Conservation (phyloP, 2,888 invertebrate genomes). For the Agriopis leucophaearia region DNA sequence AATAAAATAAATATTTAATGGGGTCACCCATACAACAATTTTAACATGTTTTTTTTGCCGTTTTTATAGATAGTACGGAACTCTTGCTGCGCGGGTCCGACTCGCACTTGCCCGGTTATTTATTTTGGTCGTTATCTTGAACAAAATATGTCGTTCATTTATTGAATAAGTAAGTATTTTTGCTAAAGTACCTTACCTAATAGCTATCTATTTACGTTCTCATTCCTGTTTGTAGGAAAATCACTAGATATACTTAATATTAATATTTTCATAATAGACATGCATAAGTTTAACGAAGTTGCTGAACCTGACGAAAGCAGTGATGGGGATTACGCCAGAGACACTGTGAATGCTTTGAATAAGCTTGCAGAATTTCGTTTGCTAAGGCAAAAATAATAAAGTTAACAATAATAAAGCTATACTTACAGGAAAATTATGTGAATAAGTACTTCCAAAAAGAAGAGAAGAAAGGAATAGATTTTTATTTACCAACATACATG, state of each 20-base stretch:
- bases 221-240: constrained; percentile 28
- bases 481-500: too few species aligned
- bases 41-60: too few species aligned
- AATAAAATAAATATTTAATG: too few species aligned
- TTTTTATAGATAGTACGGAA: too few species aligned
- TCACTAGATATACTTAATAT: too few species aligned
- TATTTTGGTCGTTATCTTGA: constrained; percentile 4
- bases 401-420: constrained; percentile 1
- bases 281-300: constrained; percentile 16
- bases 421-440: background rate
- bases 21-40: too few species aligned
- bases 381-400: background rate
- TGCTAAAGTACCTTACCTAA: constrained; percentile 24
- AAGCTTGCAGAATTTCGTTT: constrained; percentile 8
- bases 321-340: constrained; percentile 9
- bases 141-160: constrained; percentile 8
- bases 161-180: constrained; percentile 29
- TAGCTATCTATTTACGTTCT: constrained; percentile 36
- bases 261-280: constrained; percentile 7
- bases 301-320: background rate
- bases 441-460: too few species aligned
- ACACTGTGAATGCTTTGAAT: constrained; percentile 17
- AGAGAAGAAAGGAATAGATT: too few species aligned
- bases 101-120: too few species aligned
- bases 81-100: too few species aligned